Evolutionary conservation across 2,888 invertebrate genomes (phyloP).

Genomic region (Uropetala carovei): DNA sequence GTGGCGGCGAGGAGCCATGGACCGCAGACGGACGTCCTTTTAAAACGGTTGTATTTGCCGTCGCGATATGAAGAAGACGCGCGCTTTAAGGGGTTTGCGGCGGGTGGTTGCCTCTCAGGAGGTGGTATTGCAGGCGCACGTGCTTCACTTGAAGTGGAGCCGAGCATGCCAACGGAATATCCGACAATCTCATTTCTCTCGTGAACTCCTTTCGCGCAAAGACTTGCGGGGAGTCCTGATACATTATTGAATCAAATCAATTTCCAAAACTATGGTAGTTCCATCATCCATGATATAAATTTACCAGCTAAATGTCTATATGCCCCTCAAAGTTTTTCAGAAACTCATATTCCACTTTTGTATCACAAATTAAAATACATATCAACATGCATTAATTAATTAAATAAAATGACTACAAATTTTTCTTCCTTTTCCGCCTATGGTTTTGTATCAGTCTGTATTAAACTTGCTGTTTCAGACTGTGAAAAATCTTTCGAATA

Average conservation of each 20-base stretch:
- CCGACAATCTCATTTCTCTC: background rate
- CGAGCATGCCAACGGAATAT: background rate
- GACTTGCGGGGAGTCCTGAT: background rate
- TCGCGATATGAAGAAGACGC: slow-evolving; percentile 13
- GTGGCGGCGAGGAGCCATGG: slow-evolving; percentile 2
- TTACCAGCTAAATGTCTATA: too few species aligned
- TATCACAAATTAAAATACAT: too few species aligned
- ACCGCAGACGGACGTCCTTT: background rate
- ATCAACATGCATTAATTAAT: too few species aligned
- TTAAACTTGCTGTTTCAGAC: too few species aligned
- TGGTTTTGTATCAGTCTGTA: too few species aligned
- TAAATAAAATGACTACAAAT: too few species aligned
- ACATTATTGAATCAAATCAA: background rate
- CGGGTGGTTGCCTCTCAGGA: background rate
- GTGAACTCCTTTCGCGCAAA: background rate
- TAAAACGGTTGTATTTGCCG: slow-evolving; percentile 1
- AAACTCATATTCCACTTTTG: too few species aligned
- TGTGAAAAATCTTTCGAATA: too few species aligned
- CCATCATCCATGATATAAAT: too few species aligned
- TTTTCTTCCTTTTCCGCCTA: too few species aligned
- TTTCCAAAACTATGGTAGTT: too few species aligned
- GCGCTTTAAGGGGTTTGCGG: background rate
- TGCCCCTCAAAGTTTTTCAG: too few species aligned
- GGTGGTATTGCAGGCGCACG: background rate
- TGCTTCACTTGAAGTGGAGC: background rate